Evolutionary conservation across 1,140 invertebrate genomes (phyloP).

Genomic region (Drosophila watanabei): DNA sequence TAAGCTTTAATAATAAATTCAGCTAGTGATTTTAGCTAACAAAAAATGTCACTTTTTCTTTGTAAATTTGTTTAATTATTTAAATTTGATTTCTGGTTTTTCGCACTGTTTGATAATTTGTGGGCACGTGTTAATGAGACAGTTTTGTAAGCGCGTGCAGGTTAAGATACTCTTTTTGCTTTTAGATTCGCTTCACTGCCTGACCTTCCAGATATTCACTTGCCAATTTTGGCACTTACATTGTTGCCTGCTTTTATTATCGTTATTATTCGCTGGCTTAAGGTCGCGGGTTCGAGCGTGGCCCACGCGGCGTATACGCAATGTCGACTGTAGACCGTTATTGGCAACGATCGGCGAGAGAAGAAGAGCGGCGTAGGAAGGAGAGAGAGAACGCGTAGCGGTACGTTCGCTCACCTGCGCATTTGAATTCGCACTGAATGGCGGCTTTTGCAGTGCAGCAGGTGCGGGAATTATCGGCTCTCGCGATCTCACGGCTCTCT

Average conservation of each 20-base stretch:
- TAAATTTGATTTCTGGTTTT: constrained; percentile 25
- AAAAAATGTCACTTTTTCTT: background rate
- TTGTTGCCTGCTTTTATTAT: constrained; percentile 14
- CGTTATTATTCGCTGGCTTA: constrained; percentile 22
- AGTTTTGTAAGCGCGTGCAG: constrained; percentile 63
- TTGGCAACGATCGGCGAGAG: constrained; percentile 27
- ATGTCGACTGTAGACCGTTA: constrained; percentile 29
- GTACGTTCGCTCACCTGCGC: constrained; percentile 76
- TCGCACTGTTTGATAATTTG: constrained; percentile 56
- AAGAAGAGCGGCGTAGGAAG: constrained; percentile 15
- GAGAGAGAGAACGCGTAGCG: background rate
- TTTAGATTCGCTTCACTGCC: constrained; percentile 36
- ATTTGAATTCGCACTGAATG: constrained; percentile 76
- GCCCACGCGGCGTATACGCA: constrained; percentile 51
- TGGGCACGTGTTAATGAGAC: constrained; percentile 73
- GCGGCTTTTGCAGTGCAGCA: constrained; percentile 63
- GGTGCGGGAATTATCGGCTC: constrained; percentile 46
- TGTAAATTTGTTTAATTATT: constrained; percentile 32
- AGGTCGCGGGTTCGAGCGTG: constrained; percentile 20
- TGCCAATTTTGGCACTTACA: constrained; percentile 58
- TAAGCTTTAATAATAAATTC: background rate
- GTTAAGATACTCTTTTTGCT: constrained; percentile 8
- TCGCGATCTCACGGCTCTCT: constrained; percentile 39
- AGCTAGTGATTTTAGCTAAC: background rate
- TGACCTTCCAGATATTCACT: constrained; percentile 36